Evolutionary conservation across 2,888 invertebrate species (phyloP), one percentile per base, ranked within the genome.

Genomic region (Rhingia campestris): DNA sequence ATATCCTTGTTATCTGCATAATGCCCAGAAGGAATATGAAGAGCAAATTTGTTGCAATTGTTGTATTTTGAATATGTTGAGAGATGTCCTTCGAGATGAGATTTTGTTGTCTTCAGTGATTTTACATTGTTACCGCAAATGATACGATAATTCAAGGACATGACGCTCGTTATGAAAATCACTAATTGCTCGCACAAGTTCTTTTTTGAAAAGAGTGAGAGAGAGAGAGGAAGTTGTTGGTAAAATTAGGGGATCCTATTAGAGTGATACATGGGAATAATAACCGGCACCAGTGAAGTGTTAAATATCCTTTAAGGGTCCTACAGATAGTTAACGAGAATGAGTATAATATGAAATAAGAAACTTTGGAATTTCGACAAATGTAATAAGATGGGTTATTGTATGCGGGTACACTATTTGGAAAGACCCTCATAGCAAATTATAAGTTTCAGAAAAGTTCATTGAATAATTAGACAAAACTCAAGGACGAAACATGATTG

Each of bases 111-210:
- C 35, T 43, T 51, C 22, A 30, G 53, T 37, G 43, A 53, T 72
- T 72, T 61, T 61, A 53, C 39, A 61, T 41, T 72, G 70, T 58
- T 14, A 39, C 33, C 22, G 14, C 35, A 63, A 45, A 53, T 12
- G 43, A 35, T 53, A 53, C n/a, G 37, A 70, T 59, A 59, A 51
- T 70, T 70, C 61, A 63, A 72, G 45, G 72, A 72, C 53, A 61
- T 72, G 45, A 4, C 30, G 10, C 43, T 72, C 49, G 41, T 72
- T 49, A 22, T 7, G 33, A 43, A 22, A 33, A 35, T 45, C 37
- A 54, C 61, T 63, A 72, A 72, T 53, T 72, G 53, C 72, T 53
- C 37, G 10, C 37, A 61, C 53, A 53, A 53, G 72, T 67, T 32
- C 12, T 14, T 37, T 37, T 41, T 32, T 43, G 4, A 12, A 22